Conservation (phyloP, 2,113 vertebrate species). For the Gymnocephalus cernua region DNA sequence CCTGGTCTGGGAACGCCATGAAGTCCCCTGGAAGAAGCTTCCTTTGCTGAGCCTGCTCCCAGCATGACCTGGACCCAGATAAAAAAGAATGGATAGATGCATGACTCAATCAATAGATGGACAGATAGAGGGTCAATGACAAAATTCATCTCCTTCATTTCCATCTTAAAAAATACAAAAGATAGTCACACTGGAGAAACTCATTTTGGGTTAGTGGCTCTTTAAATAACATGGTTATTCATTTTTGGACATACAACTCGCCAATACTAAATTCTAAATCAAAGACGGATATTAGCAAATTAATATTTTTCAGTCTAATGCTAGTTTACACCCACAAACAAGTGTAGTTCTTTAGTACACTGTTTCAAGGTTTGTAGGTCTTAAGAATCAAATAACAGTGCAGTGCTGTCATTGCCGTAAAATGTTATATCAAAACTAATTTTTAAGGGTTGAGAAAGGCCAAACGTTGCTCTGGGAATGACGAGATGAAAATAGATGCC, state of each 20-base stretch:
- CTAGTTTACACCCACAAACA: not conserved
- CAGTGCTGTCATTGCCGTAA: conserved; percentile 16
- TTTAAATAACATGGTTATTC: not conserved
- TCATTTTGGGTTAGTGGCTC: not conserved
- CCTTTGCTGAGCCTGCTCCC: not conserved
- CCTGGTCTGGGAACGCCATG: not conserved
- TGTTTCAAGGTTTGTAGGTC: conserved; percentile 2
- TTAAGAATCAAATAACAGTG: conserved; percentile 11
- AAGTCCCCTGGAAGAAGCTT: not conserved
- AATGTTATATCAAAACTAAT: conserved; percentile 33
- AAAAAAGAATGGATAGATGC: not conserved
- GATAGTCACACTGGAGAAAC: not conserved
- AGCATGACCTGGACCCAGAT: not conserved
- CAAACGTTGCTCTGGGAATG: conserved; percentile 49
- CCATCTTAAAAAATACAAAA: not conserved
- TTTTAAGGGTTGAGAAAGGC: conserved; percentile 52
- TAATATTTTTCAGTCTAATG: not conserved
- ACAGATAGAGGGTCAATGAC: not conserved
- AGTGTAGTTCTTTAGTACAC: not conserved
- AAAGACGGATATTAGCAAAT: not conserved
- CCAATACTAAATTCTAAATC: not conserved
- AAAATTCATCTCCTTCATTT: too few species aligned
- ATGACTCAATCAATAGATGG: not conserved
- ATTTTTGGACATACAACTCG: not conserved
- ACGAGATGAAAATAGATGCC: conserved; percentile 74